These are phyloP conservation scores for Eupeodes luniger DNA, from an alignment of 2,888 invertebrate species.

Conservation along the genomic window DNA sequence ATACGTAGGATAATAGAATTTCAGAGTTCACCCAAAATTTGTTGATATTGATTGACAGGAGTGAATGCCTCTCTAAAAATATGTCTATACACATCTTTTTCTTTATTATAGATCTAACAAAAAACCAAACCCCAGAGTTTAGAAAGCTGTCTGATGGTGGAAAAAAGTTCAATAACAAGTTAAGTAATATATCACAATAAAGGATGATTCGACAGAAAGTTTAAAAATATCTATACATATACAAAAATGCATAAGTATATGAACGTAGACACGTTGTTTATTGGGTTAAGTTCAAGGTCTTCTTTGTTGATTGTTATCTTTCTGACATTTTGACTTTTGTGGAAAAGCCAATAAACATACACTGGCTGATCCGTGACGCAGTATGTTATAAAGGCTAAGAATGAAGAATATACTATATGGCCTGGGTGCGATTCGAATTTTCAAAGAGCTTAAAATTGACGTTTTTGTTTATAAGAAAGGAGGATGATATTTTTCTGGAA, in stretches of 20 bases:
- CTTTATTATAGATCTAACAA: no score
- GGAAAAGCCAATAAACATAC: not conserved
- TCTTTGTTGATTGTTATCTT: constrained; percentile 26
- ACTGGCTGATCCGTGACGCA: not conserved
- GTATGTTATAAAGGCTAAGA: not conserved
- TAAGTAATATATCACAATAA: constrained; percentile 34
- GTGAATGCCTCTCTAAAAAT: not conserved
- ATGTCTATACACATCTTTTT: not conserved
- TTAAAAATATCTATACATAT: not conserved
- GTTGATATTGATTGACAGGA: constrained; percentile 27
- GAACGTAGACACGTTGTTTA: constrained; percentile 10
- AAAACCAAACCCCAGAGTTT: not conserved
- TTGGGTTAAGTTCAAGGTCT: constrained; percentile 21
- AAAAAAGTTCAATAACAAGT: constrained; percentile 29
- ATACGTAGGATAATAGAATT: constrained; percentile 21
- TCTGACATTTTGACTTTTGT: constrained; percentile 27
- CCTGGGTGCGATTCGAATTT: no score
- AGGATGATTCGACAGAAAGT: constrained; percentile 1
- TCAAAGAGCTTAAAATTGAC: no score
- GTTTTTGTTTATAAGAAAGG: no score
- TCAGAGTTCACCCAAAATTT: constrained; percentile 8
- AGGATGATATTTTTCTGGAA: no score
- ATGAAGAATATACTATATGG: no score
- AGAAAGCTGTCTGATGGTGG: not conserved
- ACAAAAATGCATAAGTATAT: not conserved